These are phyloP conservation scores for Drosophila setifemur DNA, from an alignment of 1,140 invertebrate genomes.

Conservation along the genomic window DNA sequence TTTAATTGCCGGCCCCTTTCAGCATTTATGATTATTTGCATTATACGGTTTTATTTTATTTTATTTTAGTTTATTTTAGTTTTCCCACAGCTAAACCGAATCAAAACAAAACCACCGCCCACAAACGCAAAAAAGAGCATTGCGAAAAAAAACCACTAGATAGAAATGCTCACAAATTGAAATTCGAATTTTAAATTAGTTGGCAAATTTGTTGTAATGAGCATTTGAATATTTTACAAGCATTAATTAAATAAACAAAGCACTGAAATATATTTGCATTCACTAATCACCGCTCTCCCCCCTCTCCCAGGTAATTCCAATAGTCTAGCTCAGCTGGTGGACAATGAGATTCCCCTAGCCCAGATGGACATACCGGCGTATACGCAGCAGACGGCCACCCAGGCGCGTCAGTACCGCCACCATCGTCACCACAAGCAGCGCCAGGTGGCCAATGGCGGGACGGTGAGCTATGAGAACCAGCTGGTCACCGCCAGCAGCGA, in stretches of 20 bases:
- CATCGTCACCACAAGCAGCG: slow-evolving; percentile 73
- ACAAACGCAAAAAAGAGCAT: slow-evolving; percentile 32
- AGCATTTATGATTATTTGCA: slow-evolving; percentile 68
- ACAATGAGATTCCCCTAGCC: slow-evolving; percentile 86
- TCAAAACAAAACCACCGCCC: slow-evolving; percentile 5
- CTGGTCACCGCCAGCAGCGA: slow-evolving; percentile 63
- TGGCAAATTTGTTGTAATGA: slow-evolving; percentile 77
- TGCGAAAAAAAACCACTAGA: slow-evolving; percentile 42
- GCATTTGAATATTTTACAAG: slow-evolving; percentile 67
- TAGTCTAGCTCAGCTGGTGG: slow-evolving; percentile 86
- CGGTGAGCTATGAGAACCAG: slow-evolving; percentile 67
- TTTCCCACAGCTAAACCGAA: slow-evolving; percentile 21
- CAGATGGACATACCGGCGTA: slow-evolving; percentile 82
- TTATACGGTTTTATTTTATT: slow-evolving; percentile 33
- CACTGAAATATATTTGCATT: slow-evolving; percentile 7
- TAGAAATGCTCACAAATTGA: slow-evolving; percentile 59
- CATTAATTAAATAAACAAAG: slow-evolving; percentile 55
- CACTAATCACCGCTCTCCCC: slow-evolving; percentile 22
- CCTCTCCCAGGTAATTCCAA: slow-evolving; percentile 84
- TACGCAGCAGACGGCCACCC: slow-evolving; percentile 59
- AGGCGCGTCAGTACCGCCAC: slow-evolving; percentile 67
- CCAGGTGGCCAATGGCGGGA: slow-evolving; percentile 42
- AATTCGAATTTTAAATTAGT: slow-evolving; percentile 74
- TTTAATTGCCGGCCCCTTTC: slow-evolving; percentile 64
- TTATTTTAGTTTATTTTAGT: slow-evolving; percentile 31